These are phyloP conservation scores for Psammodynastes pulverulentus DNA, from an alignment of 2,113 vertebrate genomes.

Conservation along the genomic window DNA sequence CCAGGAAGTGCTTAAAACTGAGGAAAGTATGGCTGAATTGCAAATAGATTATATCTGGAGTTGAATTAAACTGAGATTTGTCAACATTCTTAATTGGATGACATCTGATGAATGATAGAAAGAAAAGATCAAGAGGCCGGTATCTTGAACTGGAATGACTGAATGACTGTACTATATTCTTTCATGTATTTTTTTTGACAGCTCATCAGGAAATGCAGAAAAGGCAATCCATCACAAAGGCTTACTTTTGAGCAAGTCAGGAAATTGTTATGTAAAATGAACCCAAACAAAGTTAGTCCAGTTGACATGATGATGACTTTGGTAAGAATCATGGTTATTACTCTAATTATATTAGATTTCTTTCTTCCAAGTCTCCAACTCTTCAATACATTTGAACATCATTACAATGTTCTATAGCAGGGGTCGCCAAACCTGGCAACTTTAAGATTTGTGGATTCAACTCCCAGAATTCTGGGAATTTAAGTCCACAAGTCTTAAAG, in stretches of 20 bases:
- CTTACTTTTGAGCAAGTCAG: slow-evolving; percentile 82
- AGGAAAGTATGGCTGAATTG: not conserved
- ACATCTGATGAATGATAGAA: not conserved
- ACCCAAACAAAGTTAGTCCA: slow-evolving; percentile 82
- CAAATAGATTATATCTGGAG: not conserved
- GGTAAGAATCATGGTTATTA: slow-evolving; percentile 59
- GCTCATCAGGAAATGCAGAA: slow-evolving; percentile 79
- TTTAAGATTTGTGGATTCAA: no score
- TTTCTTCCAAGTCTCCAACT: not conserved
- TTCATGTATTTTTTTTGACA: slow-evolving; percentile 47
- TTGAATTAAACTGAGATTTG: not conserved
- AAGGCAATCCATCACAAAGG: slow-evolving; percentile 75
- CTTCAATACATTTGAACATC: not conserved
- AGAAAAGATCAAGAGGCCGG: not conserved
- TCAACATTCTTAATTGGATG: not conserved
- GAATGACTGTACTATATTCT: not conserved
- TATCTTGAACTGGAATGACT: slow-evolving; percentile 4
- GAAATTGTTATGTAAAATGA: slow-evolving; percentile 81
- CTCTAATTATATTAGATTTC: not conserved
- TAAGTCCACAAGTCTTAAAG: not conserved
- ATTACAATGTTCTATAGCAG: not conserved
- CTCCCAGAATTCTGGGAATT: not conserved
- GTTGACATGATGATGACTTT: slow-evolving; percentile 88
- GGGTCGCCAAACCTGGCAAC: no score
- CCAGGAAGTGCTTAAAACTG: not conserved